A percentile compares a stretch with the other conserved stretches of the same genome.
These are phyloP conservation scores for Agrilus mali DNA, from an alignment of 2,888 invertebrate genomes.

Conservation along the genomic window DNA sequence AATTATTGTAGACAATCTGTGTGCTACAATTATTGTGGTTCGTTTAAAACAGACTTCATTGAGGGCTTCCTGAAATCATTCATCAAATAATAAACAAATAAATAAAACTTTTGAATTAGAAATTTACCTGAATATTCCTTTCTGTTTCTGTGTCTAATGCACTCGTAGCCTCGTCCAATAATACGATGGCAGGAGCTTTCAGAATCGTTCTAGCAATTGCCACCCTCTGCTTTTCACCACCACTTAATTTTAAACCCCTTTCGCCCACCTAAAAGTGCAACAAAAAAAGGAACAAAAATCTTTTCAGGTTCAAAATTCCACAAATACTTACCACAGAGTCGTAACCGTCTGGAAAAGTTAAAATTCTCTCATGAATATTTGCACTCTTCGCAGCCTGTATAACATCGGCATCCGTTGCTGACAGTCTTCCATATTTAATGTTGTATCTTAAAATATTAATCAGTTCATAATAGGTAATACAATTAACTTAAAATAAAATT, in stretches of 20 bases:
- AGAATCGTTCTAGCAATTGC: constrained; percentile 93
- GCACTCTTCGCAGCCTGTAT: constrained; percentile 83
- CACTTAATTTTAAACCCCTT: constrained; percentile 85
- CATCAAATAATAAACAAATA: neutral
- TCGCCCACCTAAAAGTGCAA: constrained; percentile 67
- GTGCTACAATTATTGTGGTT: constrained; percentile 90
- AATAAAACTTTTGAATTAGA: neutral
- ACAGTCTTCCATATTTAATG: constrained; percentile 80
- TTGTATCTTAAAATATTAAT: constrained; percentile 54
- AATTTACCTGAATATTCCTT: constrained; percentile 62
- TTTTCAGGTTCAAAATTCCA: too few relatives aligned
- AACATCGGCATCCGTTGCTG: constrained; percentile 68
- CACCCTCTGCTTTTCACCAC: constrained; percentile 95
- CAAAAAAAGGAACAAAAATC: too few relatives aligned
- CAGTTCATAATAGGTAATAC: neutral
- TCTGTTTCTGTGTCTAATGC: constrained; percentile 94
- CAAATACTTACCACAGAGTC: constrained; percentile 52
- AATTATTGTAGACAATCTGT: constrained; percentile 86
- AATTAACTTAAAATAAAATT: neutral
- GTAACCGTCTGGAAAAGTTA: constrained; percentile 82
- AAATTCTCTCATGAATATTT: constrained; percentile 86
- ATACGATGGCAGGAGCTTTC: constrained; percentile 79
- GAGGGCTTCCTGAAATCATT: constrained; percentile 50
- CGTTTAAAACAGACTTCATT: constrained; percentile 67
- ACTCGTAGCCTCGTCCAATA: constrained; percentile 92